Conservation (phyloP, 1,140 invertebrate species). For the Harlomillsia oculata region DNA sequence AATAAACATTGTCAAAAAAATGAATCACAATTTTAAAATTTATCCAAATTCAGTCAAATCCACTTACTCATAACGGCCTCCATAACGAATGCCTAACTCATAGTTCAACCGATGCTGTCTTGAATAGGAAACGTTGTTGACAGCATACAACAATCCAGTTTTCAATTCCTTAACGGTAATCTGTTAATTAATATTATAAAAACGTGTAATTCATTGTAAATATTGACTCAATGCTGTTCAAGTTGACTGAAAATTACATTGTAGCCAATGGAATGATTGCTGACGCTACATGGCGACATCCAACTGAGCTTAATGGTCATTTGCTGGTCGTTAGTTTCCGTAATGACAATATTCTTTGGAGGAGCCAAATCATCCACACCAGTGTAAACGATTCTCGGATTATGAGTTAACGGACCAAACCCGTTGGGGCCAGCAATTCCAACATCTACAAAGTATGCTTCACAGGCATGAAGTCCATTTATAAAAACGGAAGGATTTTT, state of each 20-base stretch:
- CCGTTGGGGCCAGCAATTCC: conserved; percentile 45
- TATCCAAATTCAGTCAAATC: neutral
- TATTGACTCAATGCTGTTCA: neutral
- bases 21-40: neutral
- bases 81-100: conserved; percentile 5
- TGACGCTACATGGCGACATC: conserved; percentile 33
- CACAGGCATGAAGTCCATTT: conserved; percentile 56
- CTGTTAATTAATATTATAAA: conserved; percentile 5
- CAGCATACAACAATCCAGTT: neutral
- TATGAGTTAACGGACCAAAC: conserved; percentile 51
- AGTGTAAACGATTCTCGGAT: conserved; percentile 49
- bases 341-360: conserved; percentile 31
- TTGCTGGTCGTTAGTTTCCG: neutral
- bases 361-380: conserved; percentile 20
- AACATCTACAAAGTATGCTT: conserved; percentile 61
- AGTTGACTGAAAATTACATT: conserved; percentile 16
- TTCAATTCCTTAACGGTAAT: conserved; percentile 11
- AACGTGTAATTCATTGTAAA: neutral
- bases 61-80: conserved; percentile 20
- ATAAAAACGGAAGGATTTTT: conserved; percentile 50
- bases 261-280: conserved; percentile 38
- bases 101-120: neutral
- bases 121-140: conserved; percentile 12
- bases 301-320: conserved; percentile 34
- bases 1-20: too few relatives aligned